Conservation (phyloP, 2,113 vertebrate species). For the Gasterosteus aculeatus region DNA sequence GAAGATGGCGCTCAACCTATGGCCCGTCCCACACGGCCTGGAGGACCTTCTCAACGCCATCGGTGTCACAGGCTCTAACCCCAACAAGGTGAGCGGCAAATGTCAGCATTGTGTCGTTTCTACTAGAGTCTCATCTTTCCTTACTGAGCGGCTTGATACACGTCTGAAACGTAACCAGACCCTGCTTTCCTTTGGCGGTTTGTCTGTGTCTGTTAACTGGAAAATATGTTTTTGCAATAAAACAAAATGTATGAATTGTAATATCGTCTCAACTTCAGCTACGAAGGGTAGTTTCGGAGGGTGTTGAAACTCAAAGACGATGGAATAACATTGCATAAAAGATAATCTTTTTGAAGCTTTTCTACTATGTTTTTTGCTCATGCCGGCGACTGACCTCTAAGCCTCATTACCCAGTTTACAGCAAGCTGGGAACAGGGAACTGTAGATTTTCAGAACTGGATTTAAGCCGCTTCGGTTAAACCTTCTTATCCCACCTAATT, state of each 20-base stretch:
- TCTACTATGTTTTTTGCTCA: not conserved
- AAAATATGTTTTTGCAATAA: not conserved
- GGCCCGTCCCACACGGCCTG: constrained; percentile 97
- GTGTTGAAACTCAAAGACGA: not conserved
- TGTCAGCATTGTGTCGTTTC: not conserved
- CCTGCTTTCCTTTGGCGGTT: not conserved
- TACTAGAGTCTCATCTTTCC: not conserved
- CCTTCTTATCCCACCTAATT: constrained; percentile 53
- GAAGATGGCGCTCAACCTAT: constrained; percentile 98
- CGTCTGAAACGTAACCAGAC: not conserved
- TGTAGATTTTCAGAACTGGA: constrained; percentile 22
- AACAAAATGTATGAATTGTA: not conserved
- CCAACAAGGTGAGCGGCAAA: constrained; percentile 88
- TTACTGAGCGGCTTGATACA: not conserved
- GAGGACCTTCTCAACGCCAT: constrained; percentile 98
- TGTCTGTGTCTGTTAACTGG: not conserved
- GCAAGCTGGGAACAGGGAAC: constrained; percentile 8
- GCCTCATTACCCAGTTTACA: constrained; percentile 32
- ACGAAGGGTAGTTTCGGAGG: too few relatives aligned
- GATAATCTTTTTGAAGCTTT: not conserved
- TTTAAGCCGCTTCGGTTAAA: constrained; percentile 47
- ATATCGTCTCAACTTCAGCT: not conserved
- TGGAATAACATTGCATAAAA: not conserved
- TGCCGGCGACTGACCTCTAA: constrained; percentile 27
- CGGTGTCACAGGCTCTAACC: constrained; percentile 96